Base-by-base conservation (phyloP, 2,797 vertebrate genomes). In the Malacoctenus gilli region DNA sequence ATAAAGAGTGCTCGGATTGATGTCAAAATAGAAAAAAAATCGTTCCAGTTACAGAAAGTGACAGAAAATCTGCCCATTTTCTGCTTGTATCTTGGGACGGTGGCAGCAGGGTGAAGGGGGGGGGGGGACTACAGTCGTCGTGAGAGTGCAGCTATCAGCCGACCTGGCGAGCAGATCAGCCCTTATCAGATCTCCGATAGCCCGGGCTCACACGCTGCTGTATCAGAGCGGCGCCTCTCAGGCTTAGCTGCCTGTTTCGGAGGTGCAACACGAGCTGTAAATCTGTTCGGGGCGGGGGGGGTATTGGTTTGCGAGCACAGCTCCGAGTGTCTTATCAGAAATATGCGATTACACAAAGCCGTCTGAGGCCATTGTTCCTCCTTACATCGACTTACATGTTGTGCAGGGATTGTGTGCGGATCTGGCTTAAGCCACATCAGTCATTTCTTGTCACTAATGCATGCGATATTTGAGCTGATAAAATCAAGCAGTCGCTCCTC, bases 271-370 rank as follows among this genome's bases (percentile, higher is more conserved):
- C 37, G 58, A 60, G 50, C 59, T 52, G 19, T 43, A 52, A 71
- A 80, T 71, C 63, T 72, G 15, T 62, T 59, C 73, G 58, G 47
- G 69, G 51, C 50, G n/a, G 73, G 58, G 47, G 64, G 53, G 18
- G 40, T 47, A 57, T 72, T 36, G 59, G 41, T 50, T 73, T 58
- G 56, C 39, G 14, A 60, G 55, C 56, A 21, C 12, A 43, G 54
- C 59, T 46, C 25, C 55, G 58, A 64, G 38, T 62, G 56, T 51
- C 72, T 83, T 86, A 83, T 84, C 73, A 75, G 66, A 63, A 50
- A 68, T 20, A 56, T 42, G 40, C 68, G 44, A 82, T 81, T 75
- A 64, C 57, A 46, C 75, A 72, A 77, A 82, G 44, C 62, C 68
- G 54, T 59, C 37, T 63, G 59, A 77, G 63, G 60, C 67, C 50